These are phyloP conservation scores for Petrocephalus sullivani DNA, from an alignment of 2,797 vertebrate genomes.

Conservation along the genomic window DNA sequence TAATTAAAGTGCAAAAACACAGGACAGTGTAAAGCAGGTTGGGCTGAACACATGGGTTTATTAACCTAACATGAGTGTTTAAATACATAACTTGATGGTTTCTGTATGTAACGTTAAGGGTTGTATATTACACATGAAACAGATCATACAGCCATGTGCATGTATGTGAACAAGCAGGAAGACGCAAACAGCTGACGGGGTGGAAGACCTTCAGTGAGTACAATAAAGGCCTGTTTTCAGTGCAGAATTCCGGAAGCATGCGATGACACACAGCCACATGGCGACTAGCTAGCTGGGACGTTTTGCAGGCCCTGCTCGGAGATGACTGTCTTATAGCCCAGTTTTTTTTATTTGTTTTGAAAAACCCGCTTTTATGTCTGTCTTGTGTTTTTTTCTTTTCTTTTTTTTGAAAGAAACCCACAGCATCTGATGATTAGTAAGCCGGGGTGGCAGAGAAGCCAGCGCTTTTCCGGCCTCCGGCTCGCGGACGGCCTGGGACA, in stretches of 20 bases:
- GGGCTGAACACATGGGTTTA: not conserved
- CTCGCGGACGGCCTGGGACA: not conserved
- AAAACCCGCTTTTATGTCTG: not conserved
- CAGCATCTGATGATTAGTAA: not conserved
- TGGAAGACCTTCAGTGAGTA: not conserved
- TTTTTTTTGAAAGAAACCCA: not conserved
- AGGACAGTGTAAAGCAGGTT: not conserved
- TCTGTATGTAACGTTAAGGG: not conserved
- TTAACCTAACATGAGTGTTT: not conserved
- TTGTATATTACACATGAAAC: not conserved
- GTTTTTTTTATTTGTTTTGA: not conserved
- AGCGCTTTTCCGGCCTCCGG: not conserved
- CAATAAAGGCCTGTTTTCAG: not conserved
- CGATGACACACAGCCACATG: not conserved
- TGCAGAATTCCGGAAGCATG: not conserved
- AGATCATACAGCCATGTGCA: not conserved
- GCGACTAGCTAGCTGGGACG: not conserved
- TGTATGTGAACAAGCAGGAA: not conserved
- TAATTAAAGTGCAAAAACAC: not conserved
- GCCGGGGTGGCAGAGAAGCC: not conserved
- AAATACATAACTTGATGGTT: not conserved
- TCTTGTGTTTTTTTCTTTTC: not conserved
- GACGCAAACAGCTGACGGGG: not conserved
- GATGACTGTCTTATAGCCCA: not conserved
- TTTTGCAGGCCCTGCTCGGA: not conserved